These are phyloP conservation scores for Macroramphosus scolopax DNA, from an alignment of 2,797 vertebrate genomes.

Conservation along the genomic window DNA sequence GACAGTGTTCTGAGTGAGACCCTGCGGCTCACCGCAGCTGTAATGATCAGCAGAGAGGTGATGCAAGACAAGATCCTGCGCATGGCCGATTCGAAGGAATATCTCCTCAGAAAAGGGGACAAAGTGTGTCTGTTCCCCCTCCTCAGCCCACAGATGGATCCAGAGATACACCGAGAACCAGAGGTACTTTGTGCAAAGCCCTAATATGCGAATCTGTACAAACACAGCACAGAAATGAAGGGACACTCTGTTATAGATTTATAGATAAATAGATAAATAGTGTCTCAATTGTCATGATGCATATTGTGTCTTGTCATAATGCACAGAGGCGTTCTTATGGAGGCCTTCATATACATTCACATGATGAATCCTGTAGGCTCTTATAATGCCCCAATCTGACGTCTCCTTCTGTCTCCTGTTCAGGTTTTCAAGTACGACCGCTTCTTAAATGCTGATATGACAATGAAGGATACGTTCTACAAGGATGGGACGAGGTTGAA, in stretches of 20 bases:
- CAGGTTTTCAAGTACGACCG: constrained; percentile 86
- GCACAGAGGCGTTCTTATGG: too few species aligned
- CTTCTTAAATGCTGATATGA: constrained; percentile 81
- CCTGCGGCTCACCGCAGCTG: constrained; percentile 84
- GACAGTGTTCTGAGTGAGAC: constrained; percentile 81
- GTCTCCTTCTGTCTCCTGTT: constrained; percentile 8
- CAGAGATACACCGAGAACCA: constrained; percentile 83
- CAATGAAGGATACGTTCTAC: constrained; percentile 81
- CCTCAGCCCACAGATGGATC: constrained; percentile 89
- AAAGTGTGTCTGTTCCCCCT: constrained; percentile 86
- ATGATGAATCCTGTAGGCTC: too few species aligned
- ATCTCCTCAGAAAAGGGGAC: constrained; percentile 82
- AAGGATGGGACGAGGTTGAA: constrained; percentile 80
- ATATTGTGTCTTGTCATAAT: too few species aligned
- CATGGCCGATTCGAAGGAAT: constrained; percentile 76
- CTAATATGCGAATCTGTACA: too few species aligned
- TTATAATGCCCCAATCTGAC: too few species aligned
- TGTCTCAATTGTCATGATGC: too few species aligned
- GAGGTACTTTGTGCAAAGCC: constrained; percentile 73
- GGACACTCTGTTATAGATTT: too few species aligned
- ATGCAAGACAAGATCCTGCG: constrained; percentile 74
- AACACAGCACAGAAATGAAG: too few species aligned
- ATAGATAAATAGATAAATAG: too few species aligned
- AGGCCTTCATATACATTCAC: too few species aligned
- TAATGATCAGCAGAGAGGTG: constrained; percentile 85